Conservation (phyloP, 1,140 invertebrate species). For the Polypedilum pembai region DNA sequence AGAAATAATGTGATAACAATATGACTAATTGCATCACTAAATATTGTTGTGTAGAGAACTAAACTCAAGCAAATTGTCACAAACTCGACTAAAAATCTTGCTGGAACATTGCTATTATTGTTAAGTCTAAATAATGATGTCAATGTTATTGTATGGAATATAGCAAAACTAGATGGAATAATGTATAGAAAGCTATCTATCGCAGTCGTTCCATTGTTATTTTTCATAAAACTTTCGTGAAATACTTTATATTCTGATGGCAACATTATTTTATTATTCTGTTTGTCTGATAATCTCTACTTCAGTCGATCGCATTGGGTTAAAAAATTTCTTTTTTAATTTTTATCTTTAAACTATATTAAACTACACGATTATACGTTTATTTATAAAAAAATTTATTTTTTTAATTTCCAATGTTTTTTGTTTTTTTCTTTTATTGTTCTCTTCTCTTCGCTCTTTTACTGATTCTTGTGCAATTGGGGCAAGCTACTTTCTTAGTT, state of each 20-base stretch:
- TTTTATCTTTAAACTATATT: neutral
- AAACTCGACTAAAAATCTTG: slow-evolving; percentile 44
- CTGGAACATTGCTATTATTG: neutral
- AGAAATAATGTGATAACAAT: slow-evolving; percentile 35
- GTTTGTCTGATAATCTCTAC: neutral
- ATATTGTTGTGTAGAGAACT: slow-evolving; percentile 47
- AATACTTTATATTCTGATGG: slow-evolving; percentile 23
- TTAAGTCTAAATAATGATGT: neutral
- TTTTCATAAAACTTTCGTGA: slow-evolving; percentile 30
- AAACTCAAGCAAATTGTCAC: slow-evolving; percentile 46
- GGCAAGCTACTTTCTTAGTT: neutral
- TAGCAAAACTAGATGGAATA: slow-evolving; percentile 28
- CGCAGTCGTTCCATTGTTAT: slow-evolving; percentile 30
- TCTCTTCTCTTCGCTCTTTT: neutral
- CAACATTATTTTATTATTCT: slow-evolving; percentile 24
- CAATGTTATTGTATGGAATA: slow-evolving; percentile 15
- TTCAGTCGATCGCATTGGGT: neutral
- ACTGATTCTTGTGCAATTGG: neutral
- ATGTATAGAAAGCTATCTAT: slow-evolving; percentile 25
- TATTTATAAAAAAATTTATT: neutral
- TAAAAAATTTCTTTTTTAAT: neutral
- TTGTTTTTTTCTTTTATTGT: neutral
- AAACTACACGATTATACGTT: no score
- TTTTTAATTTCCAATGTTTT: neutral
- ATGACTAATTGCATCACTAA: slow-evolving; percentile 37